Conservation (phyloP, 2,888 invertebrate species). For the Eilema sororculum region DNA sequence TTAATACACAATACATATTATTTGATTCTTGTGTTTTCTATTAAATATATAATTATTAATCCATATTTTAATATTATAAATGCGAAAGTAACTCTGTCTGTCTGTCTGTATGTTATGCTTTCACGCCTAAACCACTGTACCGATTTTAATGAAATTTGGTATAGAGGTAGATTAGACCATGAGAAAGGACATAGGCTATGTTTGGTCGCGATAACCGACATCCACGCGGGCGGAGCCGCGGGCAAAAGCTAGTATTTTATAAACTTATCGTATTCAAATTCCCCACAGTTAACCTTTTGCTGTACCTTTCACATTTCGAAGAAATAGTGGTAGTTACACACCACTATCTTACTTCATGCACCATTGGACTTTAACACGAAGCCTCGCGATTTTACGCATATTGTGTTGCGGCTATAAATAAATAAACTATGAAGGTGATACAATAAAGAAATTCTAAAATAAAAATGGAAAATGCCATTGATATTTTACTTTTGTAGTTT, state of each 20-base stretch:
- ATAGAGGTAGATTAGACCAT: no score
- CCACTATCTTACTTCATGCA: slow-evolving; percentile 41
- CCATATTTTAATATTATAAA: no score
- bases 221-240: no score
- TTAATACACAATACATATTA: no score
- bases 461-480: neutral
- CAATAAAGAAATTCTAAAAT: neutral
- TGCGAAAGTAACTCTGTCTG: no score
- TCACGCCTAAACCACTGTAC: no score
- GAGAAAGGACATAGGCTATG: no score
- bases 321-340: slow-evolving; percentile 27
- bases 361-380: slow-evolving; percentile 38
- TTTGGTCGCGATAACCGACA: no score
- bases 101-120: no score
- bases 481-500: neutral
- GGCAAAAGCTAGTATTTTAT: neutral
- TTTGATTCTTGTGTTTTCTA: neutral
- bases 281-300: slow-evolving; percentile 39
- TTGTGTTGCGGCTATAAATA: slow-evolving; percentile 2
- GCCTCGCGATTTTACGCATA: slow-evolving; percentile 27
- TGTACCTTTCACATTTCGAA: slow-evolving; percentile 26
- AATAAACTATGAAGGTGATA: neutral
- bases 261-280: slow-evolving; percentile 21
- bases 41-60: no score
- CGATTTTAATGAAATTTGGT: no score